A percentile compares a stretch with the other conserved stretches of the same genome.
These are phyloP conservation scores for Pangasius djambal DNA, from an alignment of 2,797 vertebrate genomes.

Conservation along the genomic window DNA sequence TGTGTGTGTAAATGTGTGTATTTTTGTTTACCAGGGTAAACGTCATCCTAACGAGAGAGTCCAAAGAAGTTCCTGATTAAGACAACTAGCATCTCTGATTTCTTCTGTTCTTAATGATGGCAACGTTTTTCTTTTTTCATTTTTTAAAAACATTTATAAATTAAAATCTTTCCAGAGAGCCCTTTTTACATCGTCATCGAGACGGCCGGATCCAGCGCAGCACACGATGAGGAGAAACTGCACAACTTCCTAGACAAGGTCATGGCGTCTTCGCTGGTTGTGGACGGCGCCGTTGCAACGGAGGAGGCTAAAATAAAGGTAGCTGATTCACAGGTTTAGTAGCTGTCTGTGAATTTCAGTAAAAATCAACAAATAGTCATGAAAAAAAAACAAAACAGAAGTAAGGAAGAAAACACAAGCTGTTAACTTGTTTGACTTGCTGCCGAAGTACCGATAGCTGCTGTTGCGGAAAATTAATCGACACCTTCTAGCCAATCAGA, in stretches of 20 bases:
- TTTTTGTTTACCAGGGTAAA: not conserved
- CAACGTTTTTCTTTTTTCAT: too few species aligned
- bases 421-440: too few species aligned
- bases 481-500: not conserved
- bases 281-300: conserved; percentile 86
- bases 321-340: not conserved
- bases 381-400: too few species aligned
- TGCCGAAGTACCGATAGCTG: too few species aligned
- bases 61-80: too few species aligned
- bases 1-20: not conserved
- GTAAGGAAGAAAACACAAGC: not conserved
- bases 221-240: conserved; percentile 89
- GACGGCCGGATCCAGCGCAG: conserved; percentile 84
- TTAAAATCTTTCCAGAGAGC: conserved; percentile 72
- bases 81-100: too few species aligned
- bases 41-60: not conserved
- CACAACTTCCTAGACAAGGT: conserved; percentile 82
- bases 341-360: not conserved
- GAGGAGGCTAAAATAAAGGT: conserved; percentile 88
- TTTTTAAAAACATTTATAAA: too few species aligned
- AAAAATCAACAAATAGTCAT: not conserved
- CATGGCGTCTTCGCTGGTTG: conserved; percentile 79
- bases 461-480: not conserved
- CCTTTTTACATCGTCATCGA: conserved; percentile 93
- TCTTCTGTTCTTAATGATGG: not conserved